phyloP scores from a whole-genome alignment of 92 coral and sea anemone genomes.

The Palythoa caribaeorum region DNA sequence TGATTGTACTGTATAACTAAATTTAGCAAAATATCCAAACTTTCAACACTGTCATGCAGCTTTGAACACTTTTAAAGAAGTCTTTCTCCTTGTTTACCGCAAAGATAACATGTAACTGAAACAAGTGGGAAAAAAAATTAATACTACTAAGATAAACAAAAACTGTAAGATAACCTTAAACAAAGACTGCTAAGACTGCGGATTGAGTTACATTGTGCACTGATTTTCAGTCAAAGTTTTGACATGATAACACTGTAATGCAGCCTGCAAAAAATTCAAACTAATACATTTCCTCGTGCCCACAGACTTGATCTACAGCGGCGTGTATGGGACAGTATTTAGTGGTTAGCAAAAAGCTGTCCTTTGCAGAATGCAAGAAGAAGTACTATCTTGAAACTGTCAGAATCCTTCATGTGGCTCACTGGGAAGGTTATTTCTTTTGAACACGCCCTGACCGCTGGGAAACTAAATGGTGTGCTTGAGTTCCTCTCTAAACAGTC shows the following conservation, averaged over 20 bases:
- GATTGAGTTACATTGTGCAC: conserved; percentile 1
- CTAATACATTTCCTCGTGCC: conserved; percentile 18
- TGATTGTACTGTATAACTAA: conserved; percentile 15
- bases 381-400: conserved; percentile 41
- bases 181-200: conserved; percentile 38
- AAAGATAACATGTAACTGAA: conserved; percentile 35
- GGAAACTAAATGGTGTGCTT: conserved; percentile 49
- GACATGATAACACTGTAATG: conserved; percentile 18
- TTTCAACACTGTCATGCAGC: conserved; percentile 40
- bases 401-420: conserved; percentile 40
- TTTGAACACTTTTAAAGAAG: not conserved
- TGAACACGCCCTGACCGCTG: conserved; percentile 52
- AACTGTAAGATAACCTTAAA: conserved; percentile 34
- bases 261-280: conserved; percentile 32
- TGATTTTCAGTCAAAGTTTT: conserved; percentile 15
- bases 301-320: conserved; percentile 25
- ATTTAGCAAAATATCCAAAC: conserved; percentile 35
- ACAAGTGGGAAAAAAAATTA: conserved; percentile 5
- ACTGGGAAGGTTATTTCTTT: conserved; percentile 59
- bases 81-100: conserved; percentile 34
- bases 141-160: conserved; percentile 32
- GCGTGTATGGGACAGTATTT: conserved; percentile 15
- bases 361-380: conserved; percentile 54
- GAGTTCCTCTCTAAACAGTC: conserved; percentile 43
- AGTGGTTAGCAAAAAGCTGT: conserved; percentile 55